Base-by-base conservation (phyloP, 2,113 vertebrate species). In the Lophochroa leadbeateri region DNA sequence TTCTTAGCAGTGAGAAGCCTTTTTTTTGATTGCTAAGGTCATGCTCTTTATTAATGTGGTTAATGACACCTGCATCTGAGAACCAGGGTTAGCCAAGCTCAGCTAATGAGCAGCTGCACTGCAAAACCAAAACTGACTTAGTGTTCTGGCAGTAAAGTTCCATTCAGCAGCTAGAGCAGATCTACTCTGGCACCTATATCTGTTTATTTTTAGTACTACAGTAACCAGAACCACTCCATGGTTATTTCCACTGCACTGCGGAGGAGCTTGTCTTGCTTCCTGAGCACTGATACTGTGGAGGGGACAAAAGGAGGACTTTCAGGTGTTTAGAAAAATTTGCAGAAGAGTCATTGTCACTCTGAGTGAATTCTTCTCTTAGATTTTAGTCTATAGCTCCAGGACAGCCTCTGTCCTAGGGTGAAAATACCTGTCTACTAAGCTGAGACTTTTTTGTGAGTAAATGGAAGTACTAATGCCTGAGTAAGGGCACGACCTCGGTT, bases 401-500 rank as follows among this genome's bases (percentile, higher is more conserved):
- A 88, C 17, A 86, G 68, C 28, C 49, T 86, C 68, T 83, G 76
- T 70, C 55, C 24, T 88, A 24, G 31, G 18, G 33, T 84, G 43
- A 93, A 93, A 83, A 74, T 77, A 80, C 9, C 18, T 33, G 35
- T 77, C 35, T 20, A n/a, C 43, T 88, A 70, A 64, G 71, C 64
- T 27, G 64, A 88, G 76, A 41, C 31, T 29, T 49, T 86, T 63
- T 41, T 74, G 31, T 65, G 64, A 53, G 46, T 46, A 77, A 92
- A 41, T 70, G 31, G 41, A 68, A 86, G 76, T 63, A 52, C 69
- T 90, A 71, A 49, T 81, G 86, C 44, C 76, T 50, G 70, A 83
- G 43, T 71, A 81, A 83, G 85, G 39, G 37, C 82, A 86, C 96
- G 92, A 96, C 72, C 80, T 94, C 83, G 86, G 61, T 94, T 86